Conservation (phyloP, 1,140 invertebrate genomes). For the Drosophila littoralis region DNA sequence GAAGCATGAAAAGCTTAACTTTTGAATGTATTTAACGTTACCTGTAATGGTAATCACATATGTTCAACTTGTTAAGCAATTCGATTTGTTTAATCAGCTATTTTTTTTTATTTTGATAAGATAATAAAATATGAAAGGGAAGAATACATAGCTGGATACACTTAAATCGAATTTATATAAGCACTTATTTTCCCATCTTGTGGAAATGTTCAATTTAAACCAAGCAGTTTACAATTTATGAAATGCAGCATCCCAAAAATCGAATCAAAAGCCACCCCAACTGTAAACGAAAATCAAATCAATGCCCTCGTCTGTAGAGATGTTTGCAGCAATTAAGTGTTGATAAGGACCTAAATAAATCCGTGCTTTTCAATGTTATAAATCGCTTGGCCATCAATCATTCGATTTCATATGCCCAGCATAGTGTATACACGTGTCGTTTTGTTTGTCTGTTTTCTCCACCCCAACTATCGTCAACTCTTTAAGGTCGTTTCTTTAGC, state of each 20-base stretch:
- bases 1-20: too few species aligned
- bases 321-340: conserved; percentile 9
- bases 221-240: too few species aligned
- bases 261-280: not conserved
- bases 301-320: not conserved
- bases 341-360: conserved; percentile 27
- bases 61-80: too few species aligned
- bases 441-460: not conserved
- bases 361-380: conserved; percentile 16
- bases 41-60: too few species aligned
- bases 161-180: too few species aligned
- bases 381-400: conserved; percentile 35
- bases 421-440: conserved; percentile 28
- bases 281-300: conserved; percentile 14
- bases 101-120: too few species aligned
- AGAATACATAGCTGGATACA: too few species aligned
- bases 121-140: too few species aligned
- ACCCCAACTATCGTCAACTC: conserved; percentile 15
- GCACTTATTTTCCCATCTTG: too few species aligned
- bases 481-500: conserved; percentile 44
- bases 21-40: too few species aligned
- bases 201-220: too few species aligned
- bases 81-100: too few species aligned
- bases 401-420: conserved; percentile 16
- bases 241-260: not conserved